Percentiles rank a stretch among this genome's conserved stretches.
Conservation (phyloP, 2,113 vertebrate genomes). For the Calidris pugnax region DNA sequence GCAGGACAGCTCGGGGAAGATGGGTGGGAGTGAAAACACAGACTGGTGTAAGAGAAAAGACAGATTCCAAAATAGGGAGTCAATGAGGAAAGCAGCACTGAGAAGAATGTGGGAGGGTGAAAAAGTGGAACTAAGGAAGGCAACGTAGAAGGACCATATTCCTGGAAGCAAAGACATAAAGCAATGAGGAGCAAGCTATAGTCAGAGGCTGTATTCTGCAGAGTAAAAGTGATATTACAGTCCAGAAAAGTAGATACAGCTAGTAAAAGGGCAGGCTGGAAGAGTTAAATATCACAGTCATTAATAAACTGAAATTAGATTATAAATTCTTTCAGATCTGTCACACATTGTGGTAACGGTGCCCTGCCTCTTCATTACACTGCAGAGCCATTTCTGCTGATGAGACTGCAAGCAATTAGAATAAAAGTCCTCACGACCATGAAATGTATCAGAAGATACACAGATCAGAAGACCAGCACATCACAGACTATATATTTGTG, state of each 20-base stretch:
- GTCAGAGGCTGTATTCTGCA: background rate
- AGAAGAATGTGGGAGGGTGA: background rate
- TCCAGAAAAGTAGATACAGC: background rate
- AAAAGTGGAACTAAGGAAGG: background rate
- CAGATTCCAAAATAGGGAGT: background rate
- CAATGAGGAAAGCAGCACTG: background rate
- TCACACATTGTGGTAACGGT: background rate
- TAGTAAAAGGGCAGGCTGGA: background rate
- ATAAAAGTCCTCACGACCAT: background rate
- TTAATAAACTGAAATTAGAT: slow-evolving; percentile 42
- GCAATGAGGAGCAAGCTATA: background rate
- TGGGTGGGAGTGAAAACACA: background rate
- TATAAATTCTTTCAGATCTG: background rate
- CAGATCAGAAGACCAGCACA: background rate
- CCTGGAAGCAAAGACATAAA: background rate
- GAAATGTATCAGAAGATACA: background rate
- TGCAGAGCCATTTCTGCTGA: background rate
- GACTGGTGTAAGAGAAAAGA: background rate
- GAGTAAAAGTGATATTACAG: background rate
- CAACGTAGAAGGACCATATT: rapidly evolving
- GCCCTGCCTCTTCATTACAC: background rate
- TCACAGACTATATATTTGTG: background rate
- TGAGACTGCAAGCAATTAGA: background rate
- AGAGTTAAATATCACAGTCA: slow-evolving; percentile 4
- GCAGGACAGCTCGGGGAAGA: background rate